These are phyloP conservation scores for Hyphantria cunea DNA, from an alignment of 1,140 invertebrate species.

Conservation along the genomic window DNA sequence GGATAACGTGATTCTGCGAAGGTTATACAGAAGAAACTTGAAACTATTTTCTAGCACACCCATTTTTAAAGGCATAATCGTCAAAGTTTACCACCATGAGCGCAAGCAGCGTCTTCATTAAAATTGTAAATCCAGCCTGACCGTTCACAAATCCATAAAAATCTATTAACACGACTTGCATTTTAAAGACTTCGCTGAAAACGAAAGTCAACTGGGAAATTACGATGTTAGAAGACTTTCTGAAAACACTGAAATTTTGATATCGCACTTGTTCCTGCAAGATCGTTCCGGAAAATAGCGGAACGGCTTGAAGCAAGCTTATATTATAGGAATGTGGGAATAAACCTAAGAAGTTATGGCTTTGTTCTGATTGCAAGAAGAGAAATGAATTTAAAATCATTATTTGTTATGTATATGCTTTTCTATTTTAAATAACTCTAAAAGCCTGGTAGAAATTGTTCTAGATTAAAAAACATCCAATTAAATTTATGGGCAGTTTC, in stretches of 20 bases:
- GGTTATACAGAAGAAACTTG: too few relatives aligned
- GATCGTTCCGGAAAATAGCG: slow-evolving; percentile 16
- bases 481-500: slow-evolving; percentile 10
- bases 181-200: slow-evolving; percentile 13
- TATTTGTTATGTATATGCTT: not conserved
- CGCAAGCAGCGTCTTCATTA: not conserved
- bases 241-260: slow-evolving; percentile 29
- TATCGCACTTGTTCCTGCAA: slow-evolving; percentile 8
- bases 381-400: slow-evolving; percentile 15
- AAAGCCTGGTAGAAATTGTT: slow-evolving; percentile 1
- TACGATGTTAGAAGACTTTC: slow-evolving; percentile 6
- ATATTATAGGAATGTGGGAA: slow-evolving; percentile 10
- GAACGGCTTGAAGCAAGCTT: slow-evolving; percentile 7
- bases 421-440: too few relatives aligned
- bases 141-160: slow-evolving; percentile 12
- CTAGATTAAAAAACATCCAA: slow-evolving; percentile 1
- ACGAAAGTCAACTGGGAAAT: slow-evolving; percentile 28
- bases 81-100: not conserved
- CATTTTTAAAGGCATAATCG: not conserved
- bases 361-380: slow-evolving; percentile 9
- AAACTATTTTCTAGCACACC: too few relatives aligned
- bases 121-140: slow-evolving; percentile 2
- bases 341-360: slow-evolving; percentile 18
- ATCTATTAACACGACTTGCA: slow-evolving; percentile 9
- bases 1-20: too few relatives aligned